phyloP scores from a whole-genome alignment of 2,113 vertebrate genomes.

The Erpornis zantholeuca region DNA sequence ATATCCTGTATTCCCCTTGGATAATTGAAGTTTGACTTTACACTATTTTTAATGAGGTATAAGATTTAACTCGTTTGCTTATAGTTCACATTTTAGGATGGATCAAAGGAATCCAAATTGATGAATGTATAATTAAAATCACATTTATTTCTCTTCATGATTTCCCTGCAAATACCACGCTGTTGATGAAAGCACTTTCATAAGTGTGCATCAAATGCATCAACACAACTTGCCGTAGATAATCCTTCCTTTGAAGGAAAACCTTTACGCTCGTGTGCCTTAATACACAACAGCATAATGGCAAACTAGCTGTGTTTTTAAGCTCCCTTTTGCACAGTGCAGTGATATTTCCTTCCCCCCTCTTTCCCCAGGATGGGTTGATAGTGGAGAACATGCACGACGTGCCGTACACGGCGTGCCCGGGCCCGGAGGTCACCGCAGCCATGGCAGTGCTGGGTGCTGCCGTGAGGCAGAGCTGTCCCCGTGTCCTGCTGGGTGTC shows the following conservation, averaged over 20 bases:
- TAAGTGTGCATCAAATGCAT: background rate
- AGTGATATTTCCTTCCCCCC: background rate
- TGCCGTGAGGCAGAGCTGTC: conserved; percentile 71
- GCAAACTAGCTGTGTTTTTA: background rate
- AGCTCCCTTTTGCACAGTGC: background rate
- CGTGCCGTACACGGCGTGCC: conserved; percentile 74
- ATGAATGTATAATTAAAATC: conserved; percentile 47
- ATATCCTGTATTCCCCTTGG: background rate
- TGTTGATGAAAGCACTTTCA: conserved; percentile 13
- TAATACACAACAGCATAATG: fast-evolving
- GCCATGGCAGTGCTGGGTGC: conserved; percentile 75
- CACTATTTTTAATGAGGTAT: conserved; percentile 33
- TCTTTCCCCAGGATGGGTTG: conserved; percentile 76
- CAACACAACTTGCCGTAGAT: background rate
- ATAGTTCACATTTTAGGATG: conserved; percentile 15
- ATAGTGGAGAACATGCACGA: conserved; percentile 91
- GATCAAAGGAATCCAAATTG: conserved; percentile 42
- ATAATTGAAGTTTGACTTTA: conserved; percentile 36
- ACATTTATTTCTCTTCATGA: conserved; percentile 14
- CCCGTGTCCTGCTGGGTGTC: conserved; percentile 72
- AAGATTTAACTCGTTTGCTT: conserved; percentile 31
- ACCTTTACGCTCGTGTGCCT: background rate
- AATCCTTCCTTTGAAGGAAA: conserved; percentile 24
- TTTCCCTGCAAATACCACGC: background rate
- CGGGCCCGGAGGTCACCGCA: conserved; percentile 81